These are phyloP conservation scores for Clavelina lepadiformis DNA, from an alignment of 23 tunicate species.

Conservation along the genomic window DNA sequence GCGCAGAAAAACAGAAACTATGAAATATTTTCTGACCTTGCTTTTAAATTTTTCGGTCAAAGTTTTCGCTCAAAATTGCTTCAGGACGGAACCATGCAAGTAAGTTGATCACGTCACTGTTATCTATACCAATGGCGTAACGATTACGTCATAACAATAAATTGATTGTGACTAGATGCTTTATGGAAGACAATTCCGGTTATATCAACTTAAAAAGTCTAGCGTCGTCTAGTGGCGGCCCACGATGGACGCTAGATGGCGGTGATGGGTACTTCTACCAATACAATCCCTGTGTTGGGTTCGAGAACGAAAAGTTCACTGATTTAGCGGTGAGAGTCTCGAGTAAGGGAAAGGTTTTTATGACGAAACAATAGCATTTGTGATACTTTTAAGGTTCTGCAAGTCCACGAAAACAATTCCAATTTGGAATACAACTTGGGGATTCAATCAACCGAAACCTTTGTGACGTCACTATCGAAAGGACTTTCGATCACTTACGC, in stretches of 20 bases:
- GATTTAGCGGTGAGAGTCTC: constrained; percentile 61
- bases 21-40: too few relatives aligned
- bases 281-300: constrained; percentile 66
- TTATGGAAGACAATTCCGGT: constrained; percentile 51
- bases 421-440: constrained; percentile 44
- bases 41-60: too few relatives aligned
- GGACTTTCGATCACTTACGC: constrained; percentile 40
- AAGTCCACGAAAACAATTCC: neutral
- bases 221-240: constrained; percentile 15
- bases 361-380: too few relatives aligned
- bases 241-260: constrained; percentile 26
- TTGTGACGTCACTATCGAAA: constrained; percentile 4
- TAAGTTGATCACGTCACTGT: too few relatives aligned
- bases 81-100: too few relatives aligned
- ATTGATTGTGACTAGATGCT: too few relatives aligned
- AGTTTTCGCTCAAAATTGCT: too few relatives aligned
- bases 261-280: constrained; percentile 32
- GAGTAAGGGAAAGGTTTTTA: too few relatives aligned
- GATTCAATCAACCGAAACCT: constrained; percentile 33
- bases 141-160: too few relatives aligned
- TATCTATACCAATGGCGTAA: too few relatives aligned
- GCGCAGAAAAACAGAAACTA: too few relatives aligned
- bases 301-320: constrained; percentile 9
- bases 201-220: constrained; percentile 36
- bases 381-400: too few relatives aligned